Evolutionary conservation across 2,797 vertebrate genomes (phyloP).

Genomic region (Lithobates pipiens): DNA sequence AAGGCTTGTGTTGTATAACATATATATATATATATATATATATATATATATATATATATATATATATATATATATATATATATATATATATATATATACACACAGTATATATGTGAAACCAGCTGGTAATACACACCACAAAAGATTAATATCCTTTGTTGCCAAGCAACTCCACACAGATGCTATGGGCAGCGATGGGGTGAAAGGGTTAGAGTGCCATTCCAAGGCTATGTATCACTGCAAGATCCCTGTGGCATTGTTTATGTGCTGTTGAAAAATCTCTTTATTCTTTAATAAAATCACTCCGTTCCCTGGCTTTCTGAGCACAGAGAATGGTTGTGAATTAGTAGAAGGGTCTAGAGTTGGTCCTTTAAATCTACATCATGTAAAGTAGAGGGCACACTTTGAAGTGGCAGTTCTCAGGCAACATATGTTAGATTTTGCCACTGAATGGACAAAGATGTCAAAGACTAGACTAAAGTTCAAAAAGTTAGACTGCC

Average conservation of each 20-base stretch:
- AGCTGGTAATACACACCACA: constrained; percentile 41
- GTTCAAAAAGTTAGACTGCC: background rate
- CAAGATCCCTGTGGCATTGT: constrained; percentile 48
- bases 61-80: background rate
- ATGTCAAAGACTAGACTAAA: background rate
- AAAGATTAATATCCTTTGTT: constrained; percentile 50
- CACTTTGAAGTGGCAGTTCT: constrained; percentile 32
- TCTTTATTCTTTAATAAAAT: constrained; percentile 26
- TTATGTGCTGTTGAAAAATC: constrained; percentile 15
- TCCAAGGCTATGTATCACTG: constrained; percentile 45
- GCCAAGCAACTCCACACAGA: constrained; percentile 35
- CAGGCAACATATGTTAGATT: constrained; percentile 29
- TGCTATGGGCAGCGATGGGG: constrained; percentile 44
- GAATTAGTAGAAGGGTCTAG: constrained; percentile 10
- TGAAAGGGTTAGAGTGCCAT: constrained; percentile 44
- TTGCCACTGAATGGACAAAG: background rate
- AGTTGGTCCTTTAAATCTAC: constrained; percentile 33
- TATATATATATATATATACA: background rate
- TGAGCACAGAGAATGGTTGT: constrained; percentile 18
- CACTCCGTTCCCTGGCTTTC: constrained; percentile 26
- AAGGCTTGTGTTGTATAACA: background rate
- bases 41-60: background rate
- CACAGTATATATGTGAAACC: background rate
- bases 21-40: background rate
- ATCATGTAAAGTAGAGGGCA: constrained; percentile 34